phyloP scores from a whole-genome alignment of 2,888 invertebrate species.

The Ceriagrion tenellum region DNA sequence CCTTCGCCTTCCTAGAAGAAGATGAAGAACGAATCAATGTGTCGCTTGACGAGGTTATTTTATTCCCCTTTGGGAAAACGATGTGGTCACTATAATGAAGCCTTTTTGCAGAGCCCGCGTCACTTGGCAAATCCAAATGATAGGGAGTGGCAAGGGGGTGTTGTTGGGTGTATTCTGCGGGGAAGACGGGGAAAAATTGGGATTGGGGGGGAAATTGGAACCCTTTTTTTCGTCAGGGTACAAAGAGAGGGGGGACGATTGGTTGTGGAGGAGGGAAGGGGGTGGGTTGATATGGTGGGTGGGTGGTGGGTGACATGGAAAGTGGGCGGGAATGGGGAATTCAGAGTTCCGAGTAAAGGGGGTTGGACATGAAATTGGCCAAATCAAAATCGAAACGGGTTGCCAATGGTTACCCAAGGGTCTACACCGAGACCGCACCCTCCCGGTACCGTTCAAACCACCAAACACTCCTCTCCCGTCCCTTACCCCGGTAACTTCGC shows the following conservation, averaged over 20 bases:
- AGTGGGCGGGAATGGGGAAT: background rate
- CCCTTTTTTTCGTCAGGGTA: background rate
- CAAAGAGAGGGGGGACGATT: background rate
- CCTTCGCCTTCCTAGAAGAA: background rate
- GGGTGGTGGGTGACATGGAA: background rate
- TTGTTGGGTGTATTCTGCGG: background rate
- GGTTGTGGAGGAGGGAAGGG: background rate
- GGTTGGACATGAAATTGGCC: constrained; percentile 17
- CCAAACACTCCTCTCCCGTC: background rate
- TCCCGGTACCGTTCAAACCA: constrained; percentile 32
- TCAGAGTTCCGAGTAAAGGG: background rate
- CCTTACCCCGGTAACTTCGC: background rate
- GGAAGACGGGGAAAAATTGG: background rate
- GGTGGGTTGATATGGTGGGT: background rate
- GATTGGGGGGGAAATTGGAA: background rate
- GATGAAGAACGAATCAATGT: background rate
- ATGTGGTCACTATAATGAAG: background rate
- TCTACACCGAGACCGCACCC: constrained; percentile 13
- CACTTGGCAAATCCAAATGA: background rate
- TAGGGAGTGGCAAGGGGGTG: background rate
- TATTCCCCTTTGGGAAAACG: background rate
- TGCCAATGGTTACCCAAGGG: constrained; percentile 26
- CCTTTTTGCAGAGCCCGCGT: background rate
- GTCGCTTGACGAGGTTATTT: background rate
- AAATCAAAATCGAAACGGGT: constrained; percentile 39